Evolutionary conservation across 1,140 invertebrate genomes (phyloP).

Genomic region (Acromyrmex echinatior): DNA sequence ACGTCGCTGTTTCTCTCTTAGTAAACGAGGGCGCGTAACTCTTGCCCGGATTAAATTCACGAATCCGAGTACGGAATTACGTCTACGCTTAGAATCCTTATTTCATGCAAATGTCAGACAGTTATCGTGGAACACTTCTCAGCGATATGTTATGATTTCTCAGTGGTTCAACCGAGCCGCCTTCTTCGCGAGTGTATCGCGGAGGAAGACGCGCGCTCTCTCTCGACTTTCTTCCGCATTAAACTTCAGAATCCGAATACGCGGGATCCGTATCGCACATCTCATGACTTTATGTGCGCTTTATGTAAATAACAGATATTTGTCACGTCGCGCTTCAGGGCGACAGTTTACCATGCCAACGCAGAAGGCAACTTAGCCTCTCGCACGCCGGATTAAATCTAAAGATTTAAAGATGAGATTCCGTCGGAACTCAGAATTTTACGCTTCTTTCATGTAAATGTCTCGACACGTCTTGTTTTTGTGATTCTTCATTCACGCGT

Average conservation of each 20-base stretch:
- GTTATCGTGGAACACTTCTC: slow-evolving; percentile 17
- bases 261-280: slow-evolving; percentile 20
- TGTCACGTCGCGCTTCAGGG: slow-evolving; percentile 45
- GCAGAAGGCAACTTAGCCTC: slow-evolving; percentile 12
- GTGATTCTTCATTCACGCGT: slow-evolving; percentile 29
- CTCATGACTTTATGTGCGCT: slow-evolving; percentile 51
- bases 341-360: slow-evolving; percentile 35
- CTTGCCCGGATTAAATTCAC: slow-evolving; percentile 43
- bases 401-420: slow-evolving; percentile 63
- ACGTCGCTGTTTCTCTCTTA: neutral
- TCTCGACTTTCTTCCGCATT: slow-evolving; percentile 22
- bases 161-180: slow-evolving; percentile 7
- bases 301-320: slow-evolving; percentile 61
- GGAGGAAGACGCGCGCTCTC: neutral
- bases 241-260: slow-evolving; percentile 52
- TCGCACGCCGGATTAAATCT: slow-evolving; percentile 54
- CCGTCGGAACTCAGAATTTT: slow-evolving; percentile 37
- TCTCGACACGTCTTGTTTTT: slow-evolving; percentile 47
- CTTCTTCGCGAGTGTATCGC: slow-evolving; percentile 12
- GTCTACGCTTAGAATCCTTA: slow-evolving; percentile 23
- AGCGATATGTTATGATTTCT: slow-evolving; percentile 43
- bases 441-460: slow-evolving; percentile 58
- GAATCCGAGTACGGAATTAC: slow-evolving; percentile 37
- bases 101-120: slow-evolving; percentile 42
- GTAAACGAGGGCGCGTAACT: slow-evolving; percentile 43